Evolutionary conservation across 2,888 invertebrate species (phyloP), one percentile per base, ranked within the genome.

Genomic region (Xestoiulus laeticollis): DNA sequence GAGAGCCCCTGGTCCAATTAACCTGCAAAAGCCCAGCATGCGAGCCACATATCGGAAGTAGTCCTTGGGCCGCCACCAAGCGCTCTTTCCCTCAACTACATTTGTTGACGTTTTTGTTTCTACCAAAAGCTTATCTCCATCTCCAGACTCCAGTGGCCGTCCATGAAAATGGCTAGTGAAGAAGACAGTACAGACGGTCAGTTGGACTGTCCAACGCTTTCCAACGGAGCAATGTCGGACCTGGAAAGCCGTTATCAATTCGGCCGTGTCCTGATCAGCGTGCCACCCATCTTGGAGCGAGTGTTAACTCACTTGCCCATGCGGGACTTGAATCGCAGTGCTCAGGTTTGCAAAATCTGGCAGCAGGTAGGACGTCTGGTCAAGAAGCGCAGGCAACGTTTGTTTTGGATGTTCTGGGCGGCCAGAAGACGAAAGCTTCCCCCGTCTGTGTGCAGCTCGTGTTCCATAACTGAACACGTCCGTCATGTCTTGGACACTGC

Each of bases 381-480:
- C 30, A 88, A 88, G 85, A 83, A 85, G n/a, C 88, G 87, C 43
- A 22, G 88, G 38, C 44, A 84, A 33, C 26, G 30, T 26, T 30
- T 85, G 19, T 88, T 85, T 16, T 87, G 87, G 87, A 82, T 88
- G 87, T 88, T 88, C 82, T 88, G 88, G 88, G 88, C 85, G 26
- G 88, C 88, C 14, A 84, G 59, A 68, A 19, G 88, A 30, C 68
- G 86, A 44, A 88, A 88, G 78, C 44, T 88, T 16, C 88, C 88
- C 30, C 88, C 86, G 14, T 88, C 88, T 19, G 88, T 88, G 10
- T 88, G 88, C 82, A 86, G 86, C 48, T 86, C 86, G 32, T 88
- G 88, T 82, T 88, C 88, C 22, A 88, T 88, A 2, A 86, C 86
- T 16, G 88, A 88, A 86, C 88, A 88, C 43, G 82, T 86, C 6